A percentile compares a stretch with the other conserved stretches of the same genome.
phyloP scores from a whole-genome alignment of 2,888 invertebrate genomes.

The Lasioglossum calceatum region DNA sequence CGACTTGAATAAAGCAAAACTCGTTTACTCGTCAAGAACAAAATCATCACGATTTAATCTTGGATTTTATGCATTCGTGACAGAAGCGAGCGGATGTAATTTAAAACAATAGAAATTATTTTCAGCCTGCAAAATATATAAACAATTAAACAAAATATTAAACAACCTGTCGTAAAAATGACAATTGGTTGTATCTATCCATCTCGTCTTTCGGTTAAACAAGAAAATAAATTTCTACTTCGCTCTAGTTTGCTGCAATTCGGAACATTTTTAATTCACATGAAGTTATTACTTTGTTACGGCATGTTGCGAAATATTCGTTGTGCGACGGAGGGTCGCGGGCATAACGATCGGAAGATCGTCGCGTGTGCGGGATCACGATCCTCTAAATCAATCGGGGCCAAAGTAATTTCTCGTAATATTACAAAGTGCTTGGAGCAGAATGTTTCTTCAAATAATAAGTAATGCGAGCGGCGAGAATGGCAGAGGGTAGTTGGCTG shows the following conservation, averaged over 20 bases:
- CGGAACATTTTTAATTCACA: too few relatives aligned
- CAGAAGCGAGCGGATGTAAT: too few relatives aligned
- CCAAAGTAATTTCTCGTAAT: conserved; percentile 69
- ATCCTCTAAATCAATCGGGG: conserved; percentile 63
- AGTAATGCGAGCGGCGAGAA: conserved; percentile 73
- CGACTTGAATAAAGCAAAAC: background rate
- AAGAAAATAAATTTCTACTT: too few relatives aligned
- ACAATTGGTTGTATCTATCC: background rate
- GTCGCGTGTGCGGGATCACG: conserved; percentile 21
- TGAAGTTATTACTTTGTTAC: background rate
- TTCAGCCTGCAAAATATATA: too few relatives aligned
- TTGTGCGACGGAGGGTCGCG: background rate
- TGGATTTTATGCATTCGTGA: background rate
- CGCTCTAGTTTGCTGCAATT: too few relatives aligned
- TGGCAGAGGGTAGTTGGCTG: conserved; percentile 72
- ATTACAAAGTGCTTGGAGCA: conserved; percentile 69
- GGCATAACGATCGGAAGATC: conserved; percentile 2
- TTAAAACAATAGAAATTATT: too few relatives aligned
- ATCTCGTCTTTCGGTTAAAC: too few relatives aligned
- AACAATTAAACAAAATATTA: background rate
- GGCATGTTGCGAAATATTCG: background rate
- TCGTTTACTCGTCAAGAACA: background rate
- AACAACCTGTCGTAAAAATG: background rate
- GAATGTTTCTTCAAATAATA: conserved; percentile 75
- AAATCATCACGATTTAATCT: background rate